phyloP scores from a whole-genome alignment of 2,113 vertebrate species.

The Phyllopteryx taeniolatus region DNA sequence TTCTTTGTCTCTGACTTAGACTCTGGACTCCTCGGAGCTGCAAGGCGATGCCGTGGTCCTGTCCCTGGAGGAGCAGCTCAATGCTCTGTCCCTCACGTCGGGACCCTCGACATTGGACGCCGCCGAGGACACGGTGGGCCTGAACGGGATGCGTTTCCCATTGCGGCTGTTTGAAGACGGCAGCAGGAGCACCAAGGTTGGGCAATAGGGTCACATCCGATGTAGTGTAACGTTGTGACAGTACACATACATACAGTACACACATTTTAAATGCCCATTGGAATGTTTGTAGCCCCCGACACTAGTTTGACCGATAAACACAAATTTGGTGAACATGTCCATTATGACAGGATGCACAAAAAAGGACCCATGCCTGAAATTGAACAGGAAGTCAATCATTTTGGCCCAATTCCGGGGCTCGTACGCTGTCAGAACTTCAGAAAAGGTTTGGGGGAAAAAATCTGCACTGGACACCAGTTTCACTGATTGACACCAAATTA shows the following conservation, averaged over 20 bases:
- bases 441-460: too few relatives aligned
- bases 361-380: not conserved
- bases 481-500: too few relatives aligned
- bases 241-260: not conserved
- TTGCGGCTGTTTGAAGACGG: slow-evolving; percentile 79
- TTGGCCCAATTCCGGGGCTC: too few relatives aligned
- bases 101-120: slow-evolving; percentile 64
- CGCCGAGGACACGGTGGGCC: slow-evolving; percentile 72
- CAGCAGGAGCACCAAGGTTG: slow-evolving; percentile 86
- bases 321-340: too few relatives aligned
- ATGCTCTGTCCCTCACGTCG: slow-evolving; percentile 80
- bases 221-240: not conserved
- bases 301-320: too few relatives aligned
- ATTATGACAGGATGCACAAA: not conserved
- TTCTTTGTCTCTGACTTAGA: slow-evolving; percentile 53
- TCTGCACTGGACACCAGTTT: too few relatives aligned
- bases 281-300: not conserved
- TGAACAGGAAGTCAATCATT: too few relatives aligned
- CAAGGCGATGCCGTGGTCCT: slow-evolving; percentile 82
- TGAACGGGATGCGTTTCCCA: slow-evolving; percentile 81
- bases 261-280: not conserved
- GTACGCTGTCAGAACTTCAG: too few relatives aligned
- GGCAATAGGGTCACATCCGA: not conserved
- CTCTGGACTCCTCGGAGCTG: slow-evolving; percentile 80
- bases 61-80: slow-evolving; percentile 89